These are phyloP conservation scores for Scolopax mira DNA, from an alignment of 2,113 vertebrate species.

Conservation along the genomic window DNA sequence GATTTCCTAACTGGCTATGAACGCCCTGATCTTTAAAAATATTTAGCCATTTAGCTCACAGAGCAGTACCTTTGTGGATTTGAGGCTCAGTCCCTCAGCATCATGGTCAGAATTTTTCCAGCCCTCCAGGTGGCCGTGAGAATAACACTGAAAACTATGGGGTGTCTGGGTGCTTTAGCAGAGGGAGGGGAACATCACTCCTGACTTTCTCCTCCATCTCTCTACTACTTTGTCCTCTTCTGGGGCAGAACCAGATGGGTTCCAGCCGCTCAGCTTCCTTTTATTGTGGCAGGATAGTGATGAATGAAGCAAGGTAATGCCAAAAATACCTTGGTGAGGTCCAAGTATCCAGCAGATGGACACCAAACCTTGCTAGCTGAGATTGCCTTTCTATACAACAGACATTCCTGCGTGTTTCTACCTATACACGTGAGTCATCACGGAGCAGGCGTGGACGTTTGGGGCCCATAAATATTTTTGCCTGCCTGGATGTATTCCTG, in stretches of 20 bases:
- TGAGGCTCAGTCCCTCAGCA: background rate
- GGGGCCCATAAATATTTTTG: background rate
- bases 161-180: background rate
- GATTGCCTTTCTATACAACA: background rate
- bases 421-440: background rate
- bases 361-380: background rate
- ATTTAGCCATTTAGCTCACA: background rate
- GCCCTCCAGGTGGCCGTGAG: background rate
- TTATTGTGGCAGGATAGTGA: background rate
- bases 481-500: conserved; percentile 22
- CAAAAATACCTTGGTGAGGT: background rate
- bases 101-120: background rate
- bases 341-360: background rate
- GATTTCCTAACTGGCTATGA: background rate
- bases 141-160: background rate
- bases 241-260: background rate
- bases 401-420: background rate
- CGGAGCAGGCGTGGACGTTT: background rate
- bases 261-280: background rate
- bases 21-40: background rate
- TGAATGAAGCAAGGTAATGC: background rate
- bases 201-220: background rate
- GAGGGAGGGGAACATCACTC: background rate
- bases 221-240: background rate
- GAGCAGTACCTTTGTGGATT: background rate